Evolutionary conservation across 2,888 invertebrate species (phyloP).

Genomic region (Napeogenes sylphis): DNA sequence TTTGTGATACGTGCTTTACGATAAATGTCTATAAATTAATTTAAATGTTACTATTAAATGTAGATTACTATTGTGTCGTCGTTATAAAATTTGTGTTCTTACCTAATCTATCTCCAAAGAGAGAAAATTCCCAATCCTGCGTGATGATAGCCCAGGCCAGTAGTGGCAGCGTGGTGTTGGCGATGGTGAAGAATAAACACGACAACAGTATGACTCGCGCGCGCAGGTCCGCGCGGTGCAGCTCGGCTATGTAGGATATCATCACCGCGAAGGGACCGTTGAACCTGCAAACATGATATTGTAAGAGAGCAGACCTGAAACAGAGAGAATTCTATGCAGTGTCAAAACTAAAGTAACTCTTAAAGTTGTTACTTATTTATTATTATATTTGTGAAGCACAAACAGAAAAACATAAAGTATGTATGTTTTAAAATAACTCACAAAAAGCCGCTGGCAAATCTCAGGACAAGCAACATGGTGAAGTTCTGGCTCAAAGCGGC

Average conservation of each 20-base stretch:
- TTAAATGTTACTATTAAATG: too few species aligned
- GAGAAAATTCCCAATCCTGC: slow-evolving; percentile 67
- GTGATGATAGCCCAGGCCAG: slow-evolving; percentile 86
- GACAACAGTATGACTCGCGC: slow-evolving; percentile 80
- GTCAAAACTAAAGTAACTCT: too few species aligned
- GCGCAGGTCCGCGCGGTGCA: slow-evolving; percentile 82
- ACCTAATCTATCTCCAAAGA: slow-evolving; percentile 59
- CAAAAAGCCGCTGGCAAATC: slow-evolving; percentile 86
- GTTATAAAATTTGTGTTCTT: slow-evolving; percentile 11
- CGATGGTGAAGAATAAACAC: slow-evolving; percentile 82
- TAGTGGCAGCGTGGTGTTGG: slow-evolving; percentile 80
- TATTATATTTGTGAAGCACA: background rate
- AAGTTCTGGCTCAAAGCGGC: slow-evolving; percentile 82
- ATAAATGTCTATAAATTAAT: too few species aligned
- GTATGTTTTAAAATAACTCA: slow-evolving; percentile 62
- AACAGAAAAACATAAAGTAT: background rate
- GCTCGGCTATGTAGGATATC: slow-evolving; percentile 84
- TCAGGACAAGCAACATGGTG: slow-evolving; percentile 81
- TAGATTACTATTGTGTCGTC: too few species aligned
- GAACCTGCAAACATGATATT: slow-evolving; percentile 46
- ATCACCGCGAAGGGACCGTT: slow-evolving; percentile 86
- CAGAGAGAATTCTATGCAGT: too few species aligned
- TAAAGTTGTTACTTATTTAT: background rate
- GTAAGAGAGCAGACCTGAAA: too few species aligned
- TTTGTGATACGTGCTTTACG: too few species aligned